Conservation (phyloP, 2,113 vertebrate genomes). For the Oryzias curvinotus region DNA sequence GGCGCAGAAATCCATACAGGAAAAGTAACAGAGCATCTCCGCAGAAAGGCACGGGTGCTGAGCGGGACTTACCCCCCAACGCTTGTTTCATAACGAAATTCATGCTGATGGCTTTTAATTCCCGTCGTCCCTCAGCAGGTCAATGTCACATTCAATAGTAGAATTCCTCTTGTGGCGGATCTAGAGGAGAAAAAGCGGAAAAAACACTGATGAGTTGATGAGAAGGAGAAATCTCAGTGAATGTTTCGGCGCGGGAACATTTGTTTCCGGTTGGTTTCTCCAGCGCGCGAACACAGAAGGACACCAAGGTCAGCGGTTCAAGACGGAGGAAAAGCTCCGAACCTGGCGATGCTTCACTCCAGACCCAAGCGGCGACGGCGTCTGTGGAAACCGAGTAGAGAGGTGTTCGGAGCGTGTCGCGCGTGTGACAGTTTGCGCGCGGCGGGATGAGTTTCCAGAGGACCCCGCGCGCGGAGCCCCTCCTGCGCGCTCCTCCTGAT, state of each 20-base stretch:
- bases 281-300: slow-evolving; percentile 64
- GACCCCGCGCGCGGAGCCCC: slow-evolving; percentile 30
- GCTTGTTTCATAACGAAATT: slow-evolving; percentile 98
- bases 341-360: neutral
- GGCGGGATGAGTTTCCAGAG: slow-evolving; percentile 22
- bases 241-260: neutral
- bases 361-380: neutral
- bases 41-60: neutral
- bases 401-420: neutral
- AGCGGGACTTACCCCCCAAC: slow-evolving; percentile 84
- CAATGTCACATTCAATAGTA: slow-evolving; percentile 80
- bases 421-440: slow-evolving; percentile 2
- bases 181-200: slow-evolving; percentile 37
- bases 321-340: neutral
- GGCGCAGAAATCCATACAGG: neutral
- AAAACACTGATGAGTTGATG: neutral
- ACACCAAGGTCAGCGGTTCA: slow-evolving; percentile 69
- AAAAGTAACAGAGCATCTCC: neutral
- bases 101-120: slow-evolving; percentile 85
- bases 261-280: neutral
- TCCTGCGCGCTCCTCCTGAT: slow-evolving; percentile 31
- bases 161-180: slow-evolving; percentile 62
- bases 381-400: neutral
- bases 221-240: neutral
- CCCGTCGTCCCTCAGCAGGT: slow-evolving; percentile 71